Evolutionary conservation across 2,888 invertebrate genomes (phyloP).

Genomic region (Bimastos eiseni): DNA sequence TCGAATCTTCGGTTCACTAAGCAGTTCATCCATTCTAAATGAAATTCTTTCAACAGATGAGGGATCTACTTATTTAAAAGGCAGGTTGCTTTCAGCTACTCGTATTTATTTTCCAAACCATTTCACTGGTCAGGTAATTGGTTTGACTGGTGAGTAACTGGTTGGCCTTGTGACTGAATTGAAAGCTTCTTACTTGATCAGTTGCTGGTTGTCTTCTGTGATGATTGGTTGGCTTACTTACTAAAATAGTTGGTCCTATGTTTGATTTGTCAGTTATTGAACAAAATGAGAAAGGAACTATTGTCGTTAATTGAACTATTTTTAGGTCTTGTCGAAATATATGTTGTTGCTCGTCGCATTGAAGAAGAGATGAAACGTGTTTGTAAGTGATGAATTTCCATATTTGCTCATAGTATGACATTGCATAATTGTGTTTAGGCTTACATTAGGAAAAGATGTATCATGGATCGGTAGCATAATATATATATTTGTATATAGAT

Average conservation of each 20-base stretch:
- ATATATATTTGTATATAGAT: no score
- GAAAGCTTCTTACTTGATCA: no score
- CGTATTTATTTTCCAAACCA: neutral
- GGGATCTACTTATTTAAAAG: slow-evolving; percentile 66
- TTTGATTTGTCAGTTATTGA: no score
- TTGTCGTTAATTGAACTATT: neutral
- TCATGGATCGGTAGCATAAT: neutral
- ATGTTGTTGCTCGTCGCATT: slow-evolving; percentile 52
- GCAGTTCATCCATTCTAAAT: slow-evolving; percentile 65
- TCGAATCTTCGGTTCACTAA: slow-evolving; percentile 66
- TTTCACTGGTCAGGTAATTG: no score
- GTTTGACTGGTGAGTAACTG: no score
- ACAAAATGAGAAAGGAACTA: neutral
- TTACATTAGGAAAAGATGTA: neutral
- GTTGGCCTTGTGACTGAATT: neutral
- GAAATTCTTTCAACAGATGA: slow-evolving; percentile 67
- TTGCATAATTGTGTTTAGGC: neutral
- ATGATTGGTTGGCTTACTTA: no score
- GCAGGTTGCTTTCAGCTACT: slow-evolving; percentile 58
- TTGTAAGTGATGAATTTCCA: slow-evolving; percentile 48
- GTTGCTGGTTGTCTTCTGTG: no score
- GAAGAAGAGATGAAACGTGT: slow-evolving; percentile 52
- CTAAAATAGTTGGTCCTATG: no score
- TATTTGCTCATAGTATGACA: neutral
- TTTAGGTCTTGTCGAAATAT: slow-evolving; percentile 40